Percentiles rank a stretch among this genome's conserved stretches.
These are phyloP conservation scores for Leptinotarsa texana DNA, from an alignment of 1,140 invertebrate species.

Conservation along the genomic window DNA sequence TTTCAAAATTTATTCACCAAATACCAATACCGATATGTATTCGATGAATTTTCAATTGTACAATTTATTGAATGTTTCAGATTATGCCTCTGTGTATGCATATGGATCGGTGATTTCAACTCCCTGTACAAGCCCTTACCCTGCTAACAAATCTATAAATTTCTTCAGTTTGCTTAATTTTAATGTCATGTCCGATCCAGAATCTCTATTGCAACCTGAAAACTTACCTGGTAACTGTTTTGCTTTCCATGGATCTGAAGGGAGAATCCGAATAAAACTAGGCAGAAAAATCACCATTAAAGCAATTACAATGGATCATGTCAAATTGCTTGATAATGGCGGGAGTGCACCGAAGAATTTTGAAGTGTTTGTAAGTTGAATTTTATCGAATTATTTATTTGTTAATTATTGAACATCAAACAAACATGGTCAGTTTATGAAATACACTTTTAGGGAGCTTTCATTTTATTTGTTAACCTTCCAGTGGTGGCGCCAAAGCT, in stretches of 20 bases:
- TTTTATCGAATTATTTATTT: background rate
- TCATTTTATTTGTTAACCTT: background rate
- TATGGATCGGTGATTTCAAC: constrained; percentile 35
- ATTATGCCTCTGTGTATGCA: constrained; percentile 37
- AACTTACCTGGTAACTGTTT: constrained; percentile 40
- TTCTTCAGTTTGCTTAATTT: constrained; percentile 25
- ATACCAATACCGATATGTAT: too few relatives aligned
- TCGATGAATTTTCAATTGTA: background rate
- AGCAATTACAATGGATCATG: constrained; percentile 34
- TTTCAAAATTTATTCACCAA: too few relatives aligned
- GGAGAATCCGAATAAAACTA: constrained; percentile 31
- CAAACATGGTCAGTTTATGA: background rate
- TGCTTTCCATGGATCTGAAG: constrained; percentile 32
- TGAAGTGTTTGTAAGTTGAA: constrained; percentile 34
- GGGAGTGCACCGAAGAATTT: constrained; percentile 38
- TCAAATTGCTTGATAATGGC: constrained; percentile 24
- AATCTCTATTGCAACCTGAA: constrained; percentile 30
- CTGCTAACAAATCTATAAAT: constrained; percentile 16
- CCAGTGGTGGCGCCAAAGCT: too few relatives aligned
- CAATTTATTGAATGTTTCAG: constrained; percentile 18
- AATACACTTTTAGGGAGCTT: background rate
- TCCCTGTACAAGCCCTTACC: constrained; percentile 31
- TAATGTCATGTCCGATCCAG: constrained; percentile 23
- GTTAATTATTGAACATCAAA: constrained; percentile 1
- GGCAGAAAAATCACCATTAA: constrained; percentile 32